Evolutionary conservation across 2,888 invertebrate species (phyloP).

Genomic region (Shargacucullia verbasci): DNA sequence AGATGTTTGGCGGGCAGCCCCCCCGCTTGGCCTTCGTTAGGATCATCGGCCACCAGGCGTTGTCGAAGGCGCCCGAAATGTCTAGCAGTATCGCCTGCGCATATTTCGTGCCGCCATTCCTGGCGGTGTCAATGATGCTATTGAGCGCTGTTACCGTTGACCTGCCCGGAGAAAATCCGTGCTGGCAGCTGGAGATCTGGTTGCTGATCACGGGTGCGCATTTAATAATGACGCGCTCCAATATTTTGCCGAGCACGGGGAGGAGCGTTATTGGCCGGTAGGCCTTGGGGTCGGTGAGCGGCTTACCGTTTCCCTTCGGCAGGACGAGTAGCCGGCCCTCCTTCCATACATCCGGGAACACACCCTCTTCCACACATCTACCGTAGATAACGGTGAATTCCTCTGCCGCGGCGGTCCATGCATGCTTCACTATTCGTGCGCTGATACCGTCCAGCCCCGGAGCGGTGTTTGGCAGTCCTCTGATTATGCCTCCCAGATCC

Average conservation of each 20-base stretch:
- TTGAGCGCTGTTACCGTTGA: slow-evolving; percentile 56
- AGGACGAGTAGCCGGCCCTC: slow-evolving; percentile 40
- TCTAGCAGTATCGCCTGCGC: slow-evolving; percentile 56
- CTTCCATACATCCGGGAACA: slow-evolving; percentile 55
- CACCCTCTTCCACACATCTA: slow-evolving; percentile 23
- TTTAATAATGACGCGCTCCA: slow-evolving; percentile 49
- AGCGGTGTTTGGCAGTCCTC: no score
- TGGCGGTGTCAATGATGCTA: slow-evolving; percentile 4
- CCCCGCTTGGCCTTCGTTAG: slow-evolving; percentile 52
- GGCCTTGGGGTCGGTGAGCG: slow-evolving; percentile 42
- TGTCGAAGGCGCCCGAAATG: slow-evolving; percentile 62
- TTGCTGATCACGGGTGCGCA: slow-evolving; percentile 36
- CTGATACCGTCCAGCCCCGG: no score
- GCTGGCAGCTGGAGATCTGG: slow-evolving; percentile 49
- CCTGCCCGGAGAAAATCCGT: slow-evolving; percentile 53
- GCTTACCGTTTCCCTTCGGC: slow-evolving; percentile 49
- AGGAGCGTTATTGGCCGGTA: slow-evolving; percentile 59
- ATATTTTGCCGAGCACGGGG: slow-evolving; percentile 56
- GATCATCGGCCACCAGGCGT: slow-evolving; percentile 66
- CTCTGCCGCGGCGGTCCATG: not conserved
- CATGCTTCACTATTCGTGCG: not conserved
- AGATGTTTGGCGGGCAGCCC: slow-evolving; percentile 56
- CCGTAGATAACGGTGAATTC: not conserved
- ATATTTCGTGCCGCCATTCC: slow-evolving; percentile 23
- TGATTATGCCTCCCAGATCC: no score